A percentile compares a stretch with the other conserved stretches of the same genome.
phyloP scores from a whole-genome alignment of 2,113 vertebrate genomes.

The Synodontis membranacea region DNA sequence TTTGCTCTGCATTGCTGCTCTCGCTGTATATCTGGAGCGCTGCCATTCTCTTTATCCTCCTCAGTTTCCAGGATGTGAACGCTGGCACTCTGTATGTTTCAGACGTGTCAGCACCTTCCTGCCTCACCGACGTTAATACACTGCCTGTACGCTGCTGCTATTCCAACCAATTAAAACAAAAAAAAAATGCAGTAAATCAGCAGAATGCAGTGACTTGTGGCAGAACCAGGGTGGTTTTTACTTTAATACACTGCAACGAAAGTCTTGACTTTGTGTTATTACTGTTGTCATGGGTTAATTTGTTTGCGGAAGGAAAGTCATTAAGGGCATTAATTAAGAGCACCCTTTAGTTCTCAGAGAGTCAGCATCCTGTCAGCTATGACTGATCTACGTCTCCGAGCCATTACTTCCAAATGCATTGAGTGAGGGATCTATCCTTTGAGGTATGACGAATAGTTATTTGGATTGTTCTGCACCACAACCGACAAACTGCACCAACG shows the following conservation, averaged over 20 bases:
- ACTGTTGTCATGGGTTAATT: neutral
- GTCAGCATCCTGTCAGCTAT: slow-evolving; percentile 27
- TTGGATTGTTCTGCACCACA: slow-evolving; percentile 15
- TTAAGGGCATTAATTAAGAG: slow-evolving; percentile 23
- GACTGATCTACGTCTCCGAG: slow-evolving; percentile 18
- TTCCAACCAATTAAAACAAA: too few relatives aligned
- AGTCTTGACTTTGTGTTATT: neutral
- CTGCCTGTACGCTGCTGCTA: slow-evolving; percentile 19
- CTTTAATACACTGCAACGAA: neutral
- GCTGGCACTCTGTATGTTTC: slow-evolving; percentile 39
- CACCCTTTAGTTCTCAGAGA: slow-evolving; percentile 6
- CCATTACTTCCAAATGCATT: slow-evolving; percentile 25
- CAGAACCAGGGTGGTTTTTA: neutral
- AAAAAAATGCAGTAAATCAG: slow-evolving; percentile 9
- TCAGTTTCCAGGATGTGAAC: slow-evolving; percentile 23
- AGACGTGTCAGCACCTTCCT: slow-evolving; percentile 50
- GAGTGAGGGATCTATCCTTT: slow-evolving; percentile 4
- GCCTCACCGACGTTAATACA: slow-evolving; percentile 31
- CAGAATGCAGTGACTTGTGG: slow-evolving; percentile 1
- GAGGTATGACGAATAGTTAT: slow-evolving; percentile 14
- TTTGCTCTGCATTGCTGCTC: slow-evolving; percentile 14
- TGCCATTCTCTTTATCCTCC: slow-evolving; percentile 38
- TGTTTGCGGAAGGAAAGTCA: slow-evolving; percentile 9
- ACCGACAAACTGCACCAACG: slow-evolving; percentile 1
- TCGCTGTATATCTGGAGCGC: slow-evolving; percentile 13